A percentile compares a stretch with the other conserved stretches of the same genome.
phyloP scores from a whole-genome alignment of 2,113 vertebrate species.

The Cinclus cinclus region DNA sequence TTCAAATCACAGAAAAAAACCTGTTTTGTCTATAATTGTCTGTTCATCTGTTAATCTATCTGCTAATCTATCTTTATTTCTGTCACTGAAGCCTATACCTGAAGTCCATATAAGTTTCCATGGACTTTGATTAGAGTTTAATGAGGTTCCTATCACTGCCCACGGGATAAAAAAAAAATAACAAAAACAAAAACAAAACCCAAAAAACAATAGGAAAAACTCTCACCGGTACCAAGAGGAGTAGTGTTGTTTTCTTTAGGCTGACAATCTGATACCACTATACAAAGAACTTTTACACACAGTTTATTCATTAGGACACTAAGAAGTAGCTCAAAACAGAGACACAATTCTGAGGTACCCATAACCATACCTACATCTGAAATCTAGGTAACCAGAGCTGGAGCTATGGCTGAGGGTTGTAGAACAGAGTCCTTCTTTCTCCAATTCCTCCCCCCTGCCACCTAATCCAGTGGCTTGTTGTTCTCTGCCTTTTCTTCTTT shows the following conservation, averaged over 20 bases:
- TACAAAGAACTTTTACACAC: neutral
- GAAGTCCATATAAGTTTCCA: neutral
- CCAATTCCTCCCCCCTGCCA: accelerated
- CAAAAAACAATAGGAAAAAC: neutral
- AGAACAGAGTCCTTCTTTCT: neutral
- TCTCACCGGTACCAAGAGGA: neutral
- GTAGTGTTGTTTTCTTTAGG: neutral
- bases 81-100: neutral
- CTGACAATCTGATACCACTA: neutral
- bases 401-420: neutral
- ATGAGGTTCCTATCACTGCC: neutral
- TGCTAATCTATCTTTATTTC: neutral
- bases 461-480: neutral
- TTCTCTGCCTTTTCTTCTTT: neutral
- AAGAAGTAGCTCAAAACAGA: neutral
- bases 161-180: neutral
- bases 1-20: neutral
- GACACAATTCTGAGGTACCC: neutral
- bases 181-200: neutral
- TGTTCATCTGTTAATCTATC: neutral
- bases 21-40: neutral
- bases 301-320: neutral
- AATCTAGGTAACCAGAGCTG: neutral
- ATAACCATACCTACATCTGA: neutral
- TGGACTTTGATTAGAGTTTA: neutral